Conservation (phyloP, 1,140 invertebrate genomes). For the Musca vetustissima region DNA sequence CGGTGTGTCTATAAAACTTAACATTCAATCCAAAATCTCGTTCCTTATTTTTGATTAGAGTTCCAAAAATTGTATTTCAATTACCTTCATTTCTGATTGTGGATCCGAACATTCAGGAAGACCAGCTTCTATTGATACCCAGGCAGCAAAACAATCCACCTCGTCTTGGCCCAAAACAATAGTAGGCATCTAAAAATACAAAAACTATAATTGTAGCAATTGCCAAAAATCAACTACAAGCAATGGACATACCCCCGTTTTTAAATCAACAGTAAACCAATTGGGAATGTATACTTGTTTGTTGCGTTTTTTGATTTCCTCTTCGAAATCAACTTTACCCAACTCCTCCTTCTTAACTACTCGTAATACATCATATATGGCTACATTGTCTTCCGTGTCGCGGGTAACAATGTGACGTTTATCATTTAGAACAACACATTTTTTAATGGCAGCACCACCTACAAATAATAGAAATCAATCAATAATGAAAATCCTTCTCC, state of each 20-base stretch:
- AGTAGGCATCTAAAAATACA: conserved; percentile 80
- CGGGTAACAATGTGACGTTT: conserved; percentile 95
- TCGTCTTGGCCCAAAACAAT: conserved; percentile 97
- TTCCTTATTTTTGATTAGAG: too few species aligned
- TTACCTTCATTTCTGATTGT: conserved; percentile 76
- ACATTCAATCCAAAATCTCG: too few species aligned
- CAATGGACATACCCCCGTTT: conserved; percentile 80
- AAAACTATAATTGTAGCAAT: conserved; percentile 7
- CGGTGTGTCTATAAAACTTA: too few species aligned
- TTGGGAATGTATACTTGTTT: conserved; percentile 97
- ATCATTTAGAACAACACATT: conserved; percentile 92
- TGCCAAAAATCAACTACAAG: conserved; percentile 5
- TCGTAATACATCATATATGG: conserved; percentile 96
- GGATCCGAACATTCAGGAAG: conserved; percentile 67
- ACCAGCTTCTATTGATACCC: conserved; percentile 96
- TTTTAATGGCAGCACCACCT: conserved; percentile 89
- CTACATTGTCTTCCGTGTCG: conserved; percentile 93
- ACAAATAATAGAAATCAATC: conserved; percentile 57
- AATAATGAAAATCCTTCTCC: neutral
- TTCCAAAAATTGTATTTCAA: conserved; percentile 22
- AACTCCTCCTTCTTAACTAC: conserved; percentile 90
- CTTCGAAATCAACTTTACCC: conserved; percentile 90
- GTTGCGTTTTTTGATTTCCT: conserved; percentile 89
- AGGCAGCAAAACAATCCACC: conserved; percentile 95
- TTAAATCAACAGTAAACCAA: conserved; percentile 99